Evolutionary conservation across 2,797 vertebrate genomes (phyloP).

Genomic region (Lerista edwardsae): DNA sequence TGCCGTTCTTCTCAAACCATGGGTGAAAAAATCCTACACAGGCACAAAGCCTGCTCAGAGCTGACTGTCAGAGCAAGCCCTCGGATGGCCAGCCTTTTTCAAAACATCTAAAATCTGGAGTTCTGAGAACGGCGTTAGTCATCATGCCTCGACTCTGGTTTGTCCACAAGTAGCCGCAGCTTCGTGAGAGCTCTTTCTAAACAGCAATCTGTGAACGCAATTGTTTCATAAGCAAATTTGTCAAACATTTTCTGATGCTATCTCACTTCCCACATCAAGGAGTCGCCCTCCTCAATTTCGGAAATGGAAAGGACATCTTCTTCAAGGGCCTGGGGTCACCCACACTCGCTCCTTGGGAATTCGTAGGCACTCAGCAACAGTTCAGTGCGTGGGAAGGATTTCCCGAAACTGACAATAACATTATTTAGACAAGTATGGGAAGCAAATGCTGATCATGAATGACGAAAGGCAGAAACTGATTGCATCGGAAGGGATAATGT

Average conservation of each 20-base stretch:
- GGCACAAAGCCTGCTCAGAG: fast-evolving
- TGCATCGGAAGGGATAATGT: slow-evolving; percentile 11
- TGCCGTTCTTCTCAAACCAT: neutral
- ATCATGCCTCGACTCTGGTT: slow-evolving; percentile 11
- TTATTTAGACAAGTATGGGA: slow-evolving; percentile 74
- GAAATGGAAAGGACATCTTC: slow-evolving; percentile 44
- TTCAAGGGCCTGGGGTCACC: slow-evolving; percentile 2
- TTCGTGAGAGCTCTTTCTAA: slow-evolving; percentile 9
- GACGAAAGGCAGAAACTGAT: slow-evolving; percentile 58
- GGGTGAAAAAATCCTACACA: neutral
- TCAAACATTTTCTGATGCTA: neutral
- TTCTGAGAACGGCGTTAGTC: slow-evolving; percentile 27
- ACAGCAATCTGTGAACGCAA: neutral
- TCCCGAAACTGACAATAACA: slow-evolving; percentile 76
- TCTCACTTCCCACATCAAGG: slow-evolving; percentile 11
- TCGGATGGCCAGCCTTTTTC: neutral
- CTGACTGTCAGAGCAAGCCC: neutral
- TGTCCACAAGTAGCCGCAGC: neutral
- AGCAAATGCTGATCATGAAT: slow-evolving; percentile 64
- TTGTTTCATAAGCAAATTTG: neutral
- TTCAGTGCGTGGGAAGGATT: slow-evolving; percentile 71
- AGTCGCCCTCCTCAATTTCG: slow-evolving; percentile 47
- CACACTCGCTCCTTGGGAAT: slow-evolving; percentile 66
- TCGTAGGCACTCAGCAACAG: slow-evolving; percentile 58
- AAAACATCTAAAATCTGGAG: slow-evolving; percentile 6